Evolutionary conservation across 2,888 invertebrate species (phyloP), one percentile per base, ranked within the genome.

Genomic region (Dilophus febrilis): DNA sequence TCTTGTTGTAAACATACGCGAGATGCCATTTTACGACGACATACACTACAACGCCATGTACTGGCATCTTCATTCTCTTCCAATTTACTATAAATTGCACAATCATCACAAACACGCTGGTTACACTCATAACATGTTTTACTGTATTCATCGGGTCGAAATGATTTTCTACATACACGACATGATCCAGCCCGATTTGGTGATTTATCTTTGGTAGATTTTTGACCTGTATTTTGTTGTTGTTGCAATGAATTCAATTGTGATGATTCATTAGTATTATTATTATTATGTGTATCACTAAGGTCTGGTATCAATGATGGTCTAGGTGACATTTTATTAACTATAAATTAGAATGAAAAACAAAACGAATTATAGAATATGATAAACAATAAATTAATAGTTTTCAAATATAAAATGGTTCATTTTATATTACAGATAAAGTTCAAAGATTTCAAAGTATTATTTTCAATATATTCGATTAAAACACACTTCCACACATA

Each of bases 91-190:
- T 90, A 90, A 40, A 86, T 87, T 48, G 88, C 87, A 58, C 90
- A 90, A 64, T 90, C 90, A 61, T 90, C 90, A 61, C 90, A 90
- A 38, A 90, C 86, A 49, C 84, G 75, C 56, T 87, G 85, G 54
- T 85, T 80, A 62, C 90, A 91, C 64, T 87, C 88, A 53, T 78
- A 80, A 65, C 90, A 91, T 38, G 78, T 82, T 59, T 83, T 77
- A 60, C 78, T 85, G 59, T 81, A 83, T 59, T 90, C 90, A 44
- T 86, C 85, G 1, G 83, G 84, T 55, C 84, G 84, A 59, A 91
- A 77, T 42, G 84, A 83, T 62, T 90, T 90, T 48, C 87, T 68
- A 59, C 88, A 88, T 19, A 88, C 82, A 47, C 83, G 70, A 63
- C 77, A 88, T 44, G 79, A 79, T 42, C 73, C 86, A 45, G 74